These are phyloP conservation scores for Marmota flaviventris DNA, from an alignment of 2,113 vertebrate genomes.

Conservation along the genomic window DNA sequence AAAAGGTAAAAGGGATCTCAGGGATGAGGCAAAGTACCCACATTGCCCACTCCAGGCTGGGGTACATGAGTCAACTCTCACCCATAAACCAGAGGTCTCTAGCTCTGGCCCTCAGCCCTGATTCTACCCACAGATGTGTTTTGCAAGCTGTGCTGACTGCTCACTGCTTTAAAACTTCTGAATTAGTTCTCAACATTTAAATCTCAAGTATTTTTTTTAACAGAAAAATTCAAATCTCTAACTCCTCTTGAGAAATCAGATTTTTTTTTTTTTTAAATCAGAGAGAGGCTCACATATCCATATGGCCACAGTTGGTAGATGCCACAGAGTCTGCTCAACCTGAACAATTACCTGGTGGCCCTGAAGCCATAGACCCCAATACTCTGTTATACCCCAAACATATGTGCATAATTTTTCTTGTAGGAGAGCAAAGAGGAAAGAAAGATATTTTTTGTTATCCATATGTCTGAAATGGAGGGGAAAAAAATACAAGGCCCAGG, in stretches of 20 bases:
- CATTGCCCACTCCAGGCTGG: background rate
- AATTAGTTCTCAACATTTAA: background rate
- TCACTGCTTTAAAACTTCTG: background rate
- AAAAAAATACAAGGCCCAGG: background rate
- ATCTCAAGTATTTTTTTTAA: background rate
- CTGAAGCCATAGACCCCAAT: background rate
- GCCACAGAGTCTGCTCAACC: background rate
- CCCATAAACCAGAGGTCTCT: background rate
- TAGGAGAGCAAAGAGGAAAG: slow-evolving; percentile 11
- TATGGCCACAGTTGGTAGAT: background rate
- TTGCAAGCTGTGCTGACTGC: background rate
- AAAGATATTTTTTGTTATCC: background rate
- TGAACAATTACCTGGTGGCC: background rate
- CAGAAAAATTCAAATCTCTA: background rate
- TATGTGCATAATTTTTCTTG: background rate
- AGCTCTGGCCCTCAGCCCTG: background rate
- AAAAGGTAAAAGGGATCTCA: too few species aligned
- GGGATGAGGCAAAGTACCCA: fast-evolving
- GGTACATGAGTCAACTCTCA: fast-evolving
- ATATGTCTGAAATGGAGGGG: background rate
- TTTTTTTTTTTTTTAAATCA: background rate
- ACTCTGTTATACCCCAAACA: background rate
- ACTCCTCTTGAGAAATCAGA: background rate
- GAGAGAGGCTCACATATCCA: background rate
- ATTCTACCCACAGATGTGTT: background rate